Evolutionary conservation across 2,797 vertebrate species (phyloP), one percentile per base, ranked within the genome.

Genomic region (Acipenser ruthenus): DNA sequence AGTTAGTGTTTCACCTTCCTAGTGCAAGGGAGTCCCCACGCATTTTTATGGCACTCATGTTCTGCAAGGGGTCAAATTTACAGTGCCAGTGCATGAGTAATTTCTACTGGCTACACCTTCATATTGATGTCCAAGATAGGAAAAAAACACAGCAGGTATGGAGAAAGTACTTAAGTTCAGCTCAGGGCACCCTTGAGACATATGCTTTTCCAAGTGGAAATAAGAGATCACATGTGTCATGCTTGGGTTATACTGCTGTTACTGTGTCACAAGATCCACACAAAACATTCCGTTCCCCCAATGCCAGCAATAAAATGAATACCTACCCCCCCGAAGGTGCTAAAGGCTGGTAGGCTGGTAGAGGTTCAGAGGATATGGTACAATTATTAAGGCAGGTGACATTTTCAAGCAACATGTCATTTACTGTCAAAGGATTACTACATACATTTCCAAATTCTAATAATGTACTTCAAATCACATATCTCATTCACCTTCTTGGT

Each of bases 401-500:
- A 37, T 37, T 37, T 37, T 37, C 37, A 37, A 37, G 37, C 37
- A 4, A 37, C 37, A 37, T 37, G 37, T 37, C 37, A 37, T 37
- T 37, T 37, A 37, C 37, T 37, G 37, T 37, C 37, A 37, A 37
- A 37, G 37, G 37, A 37, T 37, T 37, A 37, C 37, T 37, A 37
- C 37, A 37, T 37, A 4, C 37, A 37, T 37, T 37, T 37, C 37
- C 37, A 37, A 37, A 37, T 37, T 37, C 37, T 37, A 5, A 37
- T 37, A 37, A 4, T 37, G 37, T 37, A 37, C 5, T 37, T 68
- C 12, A 55, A 70, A 51, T 64, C 71, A 72, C 75, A 81, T 75
- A 77, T 83, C 74, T 84, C 74, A 73, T 68, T 82, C 79, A 83
- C 80, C 80, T 87, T 80, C 77, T 76, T 73, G 77, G 79, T 82